A percentile compares a stretch with the other conserved stretches of the same genome.
phyloP scores from a whole-genome alignment of 1,140 invertebrate species.

The Trissolcus basalis region DNA sequence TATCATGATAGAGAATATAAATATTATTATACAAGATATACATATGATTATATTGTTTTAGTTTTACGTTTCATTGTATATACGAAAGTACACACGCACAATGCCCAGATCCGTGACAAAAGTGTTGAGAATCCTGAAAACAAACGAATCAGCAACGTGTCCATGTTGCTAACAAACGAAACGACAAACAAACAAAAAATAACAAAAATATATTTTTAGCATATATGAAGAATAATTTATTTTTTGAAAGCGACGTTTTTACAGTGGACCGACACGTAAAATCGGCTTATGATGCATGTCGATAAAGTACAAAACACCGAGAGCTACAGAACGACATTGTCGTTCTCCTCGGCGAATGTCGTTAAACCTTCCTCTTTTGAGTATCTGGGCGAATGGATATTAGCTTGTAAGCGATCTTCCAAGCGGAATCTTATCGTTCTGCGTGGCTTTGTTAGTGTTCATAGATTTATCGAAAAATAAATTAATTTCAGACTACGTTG shows the following conservation, averaged over 20 bases:
- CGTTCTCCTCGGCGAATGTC: slow-evolving; percentile 38
- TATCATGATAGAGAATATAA: slow-evolving; percentile 32
- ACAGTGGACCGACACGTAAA: slow-evolving; percentile 39
- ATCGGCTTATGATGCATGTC: slow-evolving; percentile 38
- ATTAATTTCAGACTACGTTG: slow-evolving; percentile 67
- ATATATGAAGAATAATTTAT: slow-evolving; percentile 56
- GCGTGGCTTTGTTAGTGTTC: slow-evolving; percentile 75
- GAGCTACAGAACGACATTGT: slow-evolving; percentile 18
- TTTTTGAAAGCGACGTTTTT: slow-evolving; percentile 45
- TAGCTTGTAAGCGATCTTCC: slow-evolving; percentile 67
- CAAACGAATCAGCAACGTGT: slow-evolving; percentile 39
- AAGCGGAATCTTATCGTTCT: slow-evolving; percentile 64
- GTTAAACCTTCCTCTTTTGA: slow-evolving; percentile 52
- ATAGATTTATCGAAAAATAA: slow-evolving; percentile 74
- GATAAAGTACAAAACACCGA: slow-evolving; percentile 55
- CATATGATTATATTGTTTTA: slow-evolving; percentile 57
- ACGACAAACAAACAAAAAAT: not conserved
- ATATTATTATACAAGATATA: slow-evolving; percentile 22
- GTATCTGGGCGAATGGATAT: slow-evolving; percentile 62
- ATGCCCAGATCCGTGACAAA: slow-evolving; percentile 39
- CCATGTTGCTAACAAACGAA: slow-evolving; percentile 27
- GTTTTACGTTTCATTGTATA: slow-evolving; percentile 51
- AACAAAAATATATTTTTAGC: slow-evolving; percentile 47
- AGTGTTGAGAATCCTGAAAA: slow-evolving; percentile 13
- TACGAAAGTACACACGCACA: slow-evolving; percentile 55